These are phyloP conservation scores for Volucella inanis DNA, from an alignment of 2,888 invertebrate species.

Conservation along the genomic window DNA sequence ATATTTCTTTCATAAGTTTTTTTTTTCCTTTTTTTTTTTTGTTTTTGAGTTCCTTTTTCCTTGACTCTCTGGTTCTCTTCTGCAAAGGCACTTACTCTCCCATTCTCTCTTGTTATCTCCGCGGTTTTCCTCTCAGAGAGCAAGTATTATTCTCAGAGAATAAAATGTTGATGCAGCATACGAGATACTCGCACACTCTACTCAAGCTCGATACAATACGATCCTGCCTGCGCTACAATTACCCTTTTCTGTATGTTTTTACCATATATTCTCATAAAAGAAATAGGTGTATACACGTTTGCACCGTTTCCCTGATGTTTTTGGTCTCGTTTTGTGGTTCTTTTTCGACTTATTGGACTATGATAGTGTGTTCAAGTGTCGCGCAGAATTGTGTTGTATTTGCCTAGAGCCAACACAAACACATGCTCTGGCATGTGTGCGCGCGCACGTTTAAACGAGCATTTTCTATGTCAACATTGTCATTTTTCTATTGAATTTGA, in stretches of 20 bases:
- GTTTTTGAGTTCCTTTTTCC: conserved; percentile 6
- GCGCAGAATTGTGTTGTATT: conserved; percentile 65
- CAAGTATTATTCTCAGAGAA: too few relatives aligned
- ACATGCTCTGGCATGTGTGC: conserved; percentile 64
- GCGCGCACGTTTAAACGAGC: conserved; percentile 72
- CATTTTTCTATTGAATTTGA: conserved; percentile 75
- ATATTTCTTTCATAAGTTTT: conserved; percentile 8
- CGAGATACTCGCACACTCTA: neutral
- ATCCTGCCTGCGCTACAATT: conserved; percentile 67
- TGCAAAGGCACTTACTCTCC: conserved; percentile 33
- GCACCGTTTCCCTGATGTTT: conserved; percentile 23
- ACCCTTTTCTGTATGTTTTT: conserved; percentile 68
- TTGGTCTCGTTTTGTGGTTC: neutral
- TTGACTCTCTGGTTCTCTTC: conserved; percentile 25
- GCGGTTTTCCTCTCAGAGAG: too few relatives aligned
- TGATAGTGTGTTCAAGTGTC: conserved; percentile 73
- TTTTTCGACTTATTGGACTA: conserved; percentile 34
- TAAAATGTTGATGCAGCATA: too few relatives aligned
- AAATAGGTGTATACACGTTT: conserved; percentile 41
- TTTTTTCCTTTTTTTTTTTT: neutral
- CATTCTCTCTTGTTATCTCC: neutral
- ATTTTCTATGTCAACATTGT: conserved; percentile 75
- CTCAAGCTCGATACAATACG: neutral
- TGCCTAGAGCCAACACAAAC: conserved; percentile 75
- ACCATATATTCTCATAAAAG: too few relatives aligned